Percentiles rank a stretch among this genome's conserved stretches.
Evolutionary conservation across 2,113 vertebrate genomes (phyloP).

Genomic region (Illadopsis cleaveri): DNA sequence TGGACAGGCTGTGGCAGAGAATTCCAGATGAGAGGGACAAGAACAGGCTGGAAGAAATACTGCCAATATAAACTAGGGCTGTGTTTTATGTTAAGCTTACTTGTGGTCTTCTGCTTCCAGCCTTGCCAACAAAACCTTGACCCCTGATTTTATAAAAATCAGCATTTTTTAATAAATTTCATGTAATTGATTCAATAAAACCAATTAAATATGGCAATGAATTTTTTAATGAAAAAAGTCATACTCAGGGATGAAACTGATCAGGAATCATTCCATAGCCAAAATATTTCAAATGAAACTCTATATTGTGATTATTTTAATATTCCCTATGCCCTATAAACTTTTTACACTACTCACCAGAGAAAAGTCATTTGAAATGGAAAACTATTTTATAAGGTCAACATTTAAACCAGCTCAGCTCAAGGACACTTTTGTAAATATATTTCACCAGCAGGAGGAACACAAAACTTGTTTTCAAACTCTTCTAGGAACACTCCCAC

Average conservation of each 20-base stretch:
- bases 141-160: neutral
- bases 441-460: neutral
- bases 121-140: neutral
- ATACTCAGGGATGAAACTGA: neutral
- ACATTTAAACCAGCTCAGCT: neutral
- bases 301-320: neutral
- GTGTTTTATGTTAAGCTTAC: neutral
- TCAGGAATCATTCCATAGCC: neutral
- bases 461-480: neutral
- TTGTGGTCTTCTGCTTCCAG: neutral
- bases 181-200: neutral
- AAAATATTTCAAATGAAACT: neutral
- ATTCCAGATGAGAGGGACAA: slow-evolving; percentile 3
- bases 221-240: neutral
- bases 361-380: neutral
- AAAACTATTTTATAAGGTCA: neutral
- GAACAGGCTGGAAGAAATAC: neutral
- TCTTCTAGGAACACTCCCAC: neutral
- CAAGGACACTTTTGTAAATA: neutral
- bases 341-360: neutral
- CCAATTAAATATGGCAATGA: neutral
- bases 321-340: neutral
- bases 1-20: neutral
- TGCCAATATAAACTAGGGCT: neutral
- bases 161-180: neutral